Evolutionary conservation across 2,113 vertebrate genomes (phyloP).

Genomic region (Laticauda laticaudata): DNA sequence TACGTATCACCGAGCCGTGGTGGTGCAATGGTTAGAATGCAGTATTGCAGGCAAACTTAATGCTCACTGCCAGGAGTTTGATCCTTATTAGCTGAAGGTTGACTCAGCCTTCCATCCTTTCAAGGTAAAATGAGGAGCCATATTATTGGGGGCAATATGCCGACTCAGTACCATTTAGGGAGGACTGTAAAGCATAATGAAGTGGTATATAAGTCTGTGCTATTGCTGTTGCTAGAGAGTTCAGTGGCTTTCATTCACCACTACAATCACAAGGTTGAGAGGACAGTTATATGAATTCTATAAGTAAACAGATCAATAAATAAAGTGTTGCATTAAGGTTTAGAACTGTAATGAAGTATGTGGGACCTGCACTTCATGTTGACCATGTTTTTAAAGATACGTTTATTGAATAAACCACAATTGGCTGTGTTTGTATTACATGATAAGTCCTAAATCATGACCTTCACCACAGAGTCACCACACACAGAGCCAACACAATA

Average conservation of each 20-base stretch:
- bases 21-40: too few relatives aligned
- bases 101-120: too few relatives aligned
- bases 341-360: slow-evolving; percentile 56
- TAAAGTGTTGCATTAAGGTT: slow-evolving; percentile 57
- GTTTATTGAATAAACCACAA: background rate
- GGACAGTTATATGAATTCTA: background rate
- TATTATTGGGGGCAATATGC: too few relatives aligned
- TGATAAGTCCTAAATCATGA: background rate
- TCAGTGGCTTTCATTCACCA: background rate
- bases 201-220: too few relatives aligned
- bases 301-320: background rate
- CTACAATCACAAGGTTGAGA: background rate
- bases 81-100: too few relatives aligned
- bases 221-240: background rate
- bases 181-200: too few relatives aligned
- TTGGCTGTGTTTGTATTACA: background rate
- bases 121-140: too few relatives aligned
- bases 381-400: background rate
- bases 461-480: background rate
- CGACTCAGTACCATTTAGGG: too few relatives aligned
- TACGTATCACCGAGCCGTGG: too few relatives aligned
- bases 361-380: slow-evolving; percentile 47
- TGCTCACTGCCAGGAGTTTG: too few relatives aligned
- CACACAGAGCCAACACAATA: background rate
- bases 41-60: too few relatives aligned